phyloP scores from a whole-genome alignment of 2,888 invertebrate species.

The Rhodophaea formosa region DNA sequence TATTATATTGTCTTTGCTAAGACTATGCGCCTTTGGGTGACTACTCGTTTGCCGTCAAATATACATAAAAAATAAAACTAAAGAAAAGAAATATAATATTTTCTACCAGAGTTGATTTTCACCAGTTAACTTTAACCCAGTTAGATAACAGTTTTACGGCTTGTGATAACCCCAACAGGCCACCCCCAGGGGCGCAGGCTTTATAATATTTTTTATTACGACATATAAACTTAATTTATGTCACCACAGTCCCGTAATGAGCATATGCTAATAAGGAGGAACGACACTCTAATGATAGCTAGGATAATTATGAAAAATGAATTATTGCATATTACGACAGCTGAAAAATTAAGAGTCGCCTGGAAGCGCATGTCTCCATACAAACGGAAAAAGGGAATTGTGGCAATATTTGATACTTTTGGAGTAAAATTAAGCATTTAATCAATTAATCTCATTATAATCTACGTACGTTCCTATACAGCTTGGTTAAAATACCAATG shows the following conservation, averaged over 20 bases:
- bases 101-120: neutral
- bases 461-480: too few relatives aligned
- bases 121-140: constrained; percentile 5
- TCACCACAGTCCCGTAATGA: constrained; percentile 52
- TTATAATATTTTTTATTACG: constrained; percentile 63
- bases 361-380: too few relatives aligned
- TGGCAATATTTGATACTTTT: too few relatives aligned
- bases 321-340: neutral
- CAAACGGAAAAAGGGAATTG: too few relatives aligned
- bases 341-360: neutral
- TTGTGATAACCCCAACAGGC: constrained; percentile 15
- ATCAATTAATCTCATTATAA: too few relatives aligned
- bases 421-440: too few relatives aligned
- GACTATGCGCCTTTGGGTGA: too few relatives aligned
- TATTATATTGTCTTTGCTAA: too few relatives aligned
- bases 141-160: constrained; percentile 10
- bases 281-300: constrained; percentile 41
- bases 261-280: constrained; percentile 67
- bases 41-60: too few relatives aligned
- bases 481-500: too few relatives aligned
- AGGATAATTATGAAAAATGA: constrained; percentile 14
- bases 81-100: neutral
- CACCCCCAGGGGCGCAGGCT: constrained; percentile 52
- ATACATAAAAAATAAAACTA: too few relatives aligned
- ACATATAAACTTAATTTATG: constrained; percentile 73